phyloP scores from a whole-genome alignment of 1,140 invertebrate genomes.

The Aphidius gifuensis region DNA sequence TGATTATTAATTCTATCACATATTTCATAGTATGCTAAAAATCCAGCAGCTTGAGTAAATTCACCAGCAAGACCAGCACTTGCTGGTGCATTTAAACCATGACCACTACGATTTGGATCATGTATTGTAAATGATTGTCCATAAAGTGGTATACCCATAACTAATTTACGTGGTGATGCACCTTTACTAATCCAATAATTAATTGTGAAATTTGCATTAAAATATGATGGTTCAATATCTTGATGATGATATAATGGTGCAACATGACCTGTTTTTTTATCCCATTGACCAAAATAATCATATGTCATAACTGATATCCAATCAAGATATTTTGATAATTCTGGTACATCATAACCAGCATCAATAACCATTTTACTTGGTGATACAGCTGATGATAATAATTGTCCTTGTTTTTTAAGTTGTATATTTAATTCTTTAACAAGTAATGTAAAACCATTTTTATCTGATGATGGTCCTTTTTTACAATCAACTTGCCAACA shows the following conservation, averaged over 20 bases:
- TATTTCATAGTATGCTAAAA: slow-evolving; percentile 88
- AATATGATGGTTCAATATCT: slow-evolving; percentile 54
- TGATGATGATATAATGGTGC: slow-evolving; percentile 78
- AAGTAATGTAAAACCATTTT: slow-evolving; percentile 70
- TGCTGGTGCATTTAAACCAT: slow-evolving; percentile 70
- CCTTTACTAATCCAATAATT: slow-evolving; percentile 86
- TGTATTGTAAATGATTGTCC: slow-evolving; percentile 79
- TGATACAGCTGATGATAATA: slow-evolving; percentile 81
- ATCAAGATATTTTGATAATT: slow-evolving; percentile 71
- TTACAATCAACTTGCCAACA: slow-evolving; percentile 86
- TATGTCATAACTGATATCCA: slow-evolving; percentile 86
- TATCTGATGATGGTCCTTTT: slow-evolving; percentile 79
- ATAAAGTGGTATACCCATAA: slow-evolving; percentile 89
- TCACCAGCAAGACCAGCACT: slow-evolving; percentile 74
- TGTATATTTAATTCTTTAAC: slow-evolving; percentile 71
- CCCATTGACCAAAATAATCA: slow-evolving; percentile 83
- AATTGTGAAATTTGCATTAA: slow-evolving; percentile 74
- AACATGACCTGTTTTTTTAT: slow-evolving; percentile 80
- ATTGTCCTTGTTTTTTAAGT: slow-evolving; percentile 69
- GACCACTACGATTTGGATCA: slow-evolving; percentile 44
- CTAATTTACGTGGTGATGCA: slow-evolving; percentile 72
- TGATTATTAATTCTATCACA: slow-evolving; percentile 73
- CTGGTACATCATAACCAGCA: slow-evolving; percentile 76
- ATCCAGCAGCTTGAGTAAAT: slow-evolving; percentile 79
- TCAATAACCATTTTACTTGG: slow-evolving; percentile 86